Percentiles rank a stretch among this genome's conserved stretches.
phyloP scores from a whole-genome alignment of 1,140 invertebrate genomes.

The Aporrectodea caliginosa region DNA sequence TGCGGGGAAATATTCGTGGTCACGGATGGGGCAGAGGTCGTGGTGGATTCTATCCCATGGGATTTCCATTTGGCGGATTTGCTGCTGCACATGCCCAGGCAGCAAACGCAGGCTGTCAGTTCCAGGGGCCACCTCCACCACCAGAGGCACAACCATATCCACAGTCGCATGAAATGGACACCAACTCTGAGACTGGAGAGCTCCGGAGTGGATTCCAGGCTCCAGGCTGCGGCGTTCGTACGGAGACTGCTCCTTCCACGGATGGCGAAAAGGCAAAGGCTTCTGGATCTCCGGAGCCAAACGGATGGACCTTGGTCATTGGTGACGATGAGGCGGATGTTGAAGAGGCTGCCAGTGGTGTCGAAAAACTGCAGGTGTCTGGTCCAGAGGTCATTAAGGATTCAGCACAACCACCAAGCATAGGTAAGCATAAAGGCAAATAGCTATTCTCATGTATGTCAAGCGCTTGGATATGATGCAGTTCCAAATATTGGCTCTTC shows the following conservation, averaged over 20 bases:
- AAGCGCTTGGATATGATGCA: too few relatives aligned
- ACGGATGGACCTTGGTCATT: neutral
- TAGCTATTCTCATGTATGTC: too few relatives aligned
- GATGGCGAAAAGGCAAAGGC: neutral
- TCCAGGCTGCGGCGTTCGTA: neutral
- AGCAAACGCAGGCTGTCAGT: too few relatives aligned
- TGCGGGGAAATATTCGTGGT: neutral
- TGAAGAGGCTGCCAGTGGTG: neutral
- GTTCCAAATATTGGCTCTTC: too few relatives aligned
- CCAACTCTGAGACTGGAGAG: neutral
- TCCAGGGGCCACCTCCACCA: neutral
- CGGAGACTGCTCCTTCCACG: neutral
- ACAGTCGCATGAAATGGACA: neutral
- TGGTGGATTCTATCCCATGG: neutral
- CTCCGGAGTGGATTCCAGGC: neutral
- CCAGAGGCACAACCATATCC: neutral
- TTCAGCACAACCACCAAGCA: neutral
- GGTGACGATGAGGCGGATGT: neutral
- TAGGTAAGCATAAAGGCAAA: neutral
- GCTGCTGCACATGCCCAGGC: neutral
- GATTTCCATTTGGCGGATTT: neutral
- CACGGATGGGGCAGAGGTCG: neutral
- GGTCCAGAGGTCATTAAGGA: neutral
- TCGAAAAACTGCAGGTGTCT: neutral
- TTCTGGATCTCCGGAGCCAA: neutral